Evolutionary conservation across 1,140 invertebrate species (phyloP).

Genomic region (Drosophila rufa): DNA sequence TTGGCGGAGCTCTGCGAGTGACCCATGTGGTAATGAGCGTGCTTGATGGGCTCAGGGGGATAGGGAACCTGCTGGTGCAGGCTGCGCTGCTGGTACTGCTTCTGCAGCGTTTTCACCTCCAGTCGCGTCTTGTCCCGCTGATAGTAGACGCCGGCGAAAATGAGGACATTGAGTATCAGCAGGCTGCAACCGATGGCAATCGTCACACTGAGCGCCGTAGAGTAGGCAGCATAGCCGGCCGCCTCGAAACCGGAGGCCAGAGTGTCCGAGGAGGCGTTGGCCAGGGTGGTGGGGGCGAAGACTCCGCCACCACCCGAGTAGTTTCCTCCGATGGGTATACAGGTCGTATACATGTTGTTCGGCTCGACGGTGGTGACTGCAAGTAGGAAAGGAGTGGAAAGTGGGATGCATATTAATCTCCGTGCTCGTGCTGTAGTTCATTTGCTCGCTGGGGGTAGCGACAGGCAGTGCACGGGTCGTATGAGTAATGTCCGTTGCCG

Average conservation of each 20-base stretch:
- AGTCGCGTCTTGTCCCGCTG: constrained; percentile 94
- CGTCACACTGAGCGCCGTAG: constrained; percentile 94
- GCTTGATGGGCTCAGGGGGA: constrained; percentile 89
- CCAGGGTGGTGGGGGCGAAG: constrained; percentile 86
- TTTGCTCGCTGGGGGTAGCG: constrained; percentile 18
- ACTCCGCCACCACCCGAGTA: constrained; percentile 80
- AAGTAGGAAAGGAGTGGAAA: constrained; percentile 43
- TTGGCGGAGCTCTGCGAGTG: constrained; percentile 88
- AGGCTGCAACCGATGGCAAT: constrained; percentile 97
- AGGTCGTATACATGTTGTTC: constrained; percentile 87
- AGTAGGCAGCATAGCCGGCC: constrained; percentile 94
- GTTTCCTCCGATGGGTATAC: constrained; percentile 86
- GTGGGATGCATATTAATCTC: constrained; percentile 53
- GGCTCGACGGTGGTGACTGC: constrained; percentile 87
- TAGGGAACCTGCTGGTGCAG: constrained; percentile 90
- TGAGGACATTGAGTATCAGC: constrained; percentile 95
- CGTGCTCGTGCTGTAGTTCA: constrained; percentile 22
- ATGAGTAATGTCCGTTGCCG: constrained; percentile 41
- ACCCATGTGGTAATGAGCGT: constrained; percentile 89
- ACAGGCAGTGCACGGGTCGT: constrained; percentile 21
- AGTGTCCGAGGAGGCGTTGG: constrained; percentile 89
- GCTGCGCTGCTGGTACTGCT: constrained; percentile 88
- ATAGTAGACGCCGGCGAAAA: constrained; percentile 97
- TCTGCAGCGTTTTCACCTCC: constrained; percentile 92
- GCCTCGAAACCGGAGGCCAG: constrained; percentile 90